Evolutionary conservation across 35 echinoderm and acorn worm species (phyloP), one percentile per base, ranked within the genome.

Genomic region (Ptychodera flava): DNA sequence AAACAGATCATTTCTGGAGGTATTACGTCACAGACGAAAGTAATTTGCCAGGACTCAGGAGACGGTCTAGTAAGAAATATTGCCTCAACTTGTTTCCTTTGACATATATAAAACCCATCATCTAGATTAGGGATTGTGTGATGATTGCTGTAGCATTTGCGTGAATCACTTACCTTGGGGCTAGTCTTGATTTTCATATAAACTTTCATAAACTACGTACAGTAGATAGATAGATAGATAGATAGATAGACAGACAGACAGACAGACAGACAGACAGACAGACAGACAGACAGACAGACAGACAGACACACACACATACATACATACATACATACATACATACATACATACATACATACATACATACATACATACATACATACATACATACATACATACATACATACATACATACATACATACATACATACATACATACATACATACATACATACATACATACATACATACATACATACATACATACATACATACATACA

Each of bases 301-400:
- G 45, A 12, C 45, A 64, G 22, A 64, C 6, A 64, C 45, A 64
- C 6, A 64, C 45, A 64, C 45, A 64, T 64, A 64, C 45, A 64
- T 64, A 64, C 45, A 64, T 64, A 64, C 45, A 64, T 64, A 64
- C 45, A 64, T 64, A 64, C 45, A 64, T 64, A 64, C 45, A 64
- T 64, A 64, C 45, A 64, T 64, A 64, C 45, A 64, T 64, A 64
- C 45, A 64, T 64, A 64, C 45, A 22, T 64, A 64, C 45, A 22
- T 64, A 64, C 45, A 22, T 64, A 64, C 45, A 22, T 64, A 64
- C 45, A 64, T 64, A 64, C 45, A 64, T 64, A 64, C 45, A 64
- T 64, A 64, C 45, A 64, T 64, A 64, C 45, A 64, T 64, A 64
- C 45, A 64, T 64, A 64, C 45, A 64, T 64, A 64, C 45, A 64